These are phyloP conservation scores for Drosophila watanabei DNA, from an alignment of 1,140 invertebrate species.

Conservation along the genomic window DNA sequence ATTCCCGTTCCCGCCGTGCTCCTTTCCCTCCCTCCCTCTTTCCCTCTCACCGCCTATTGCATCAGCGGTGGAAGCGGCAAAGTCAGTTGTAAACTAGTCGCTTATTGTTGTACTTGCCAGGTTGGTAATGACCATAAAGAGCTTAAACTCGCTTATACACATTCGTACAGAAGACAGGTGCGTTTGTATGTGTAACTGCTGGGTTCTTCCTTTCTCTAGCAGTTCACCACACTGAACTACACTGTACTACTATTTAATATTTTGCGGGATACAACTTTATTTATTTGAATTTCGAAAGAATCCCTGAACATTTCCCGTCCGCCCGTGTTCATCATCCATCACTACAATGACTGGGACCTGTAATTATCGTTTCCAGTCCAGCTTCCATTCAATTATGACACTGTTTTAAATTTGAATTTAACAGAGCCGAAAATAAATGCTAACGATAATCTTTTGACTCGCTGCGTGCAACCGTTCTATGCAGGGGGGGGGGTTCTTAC, in stretches of 20 bases:
- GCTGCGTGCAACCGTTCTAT: slow-evolving; percentile 30
- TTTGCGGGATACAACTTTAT: background rate
- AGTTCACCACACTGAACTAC: slow-evolving; percentile 5
- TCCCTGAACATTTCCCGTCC: background rate
- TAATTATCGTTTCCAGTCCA: slow-evolving; percentile 36
- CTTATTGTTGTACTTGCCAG: slow-evolving; percentile 37
- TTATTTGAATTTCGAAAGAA: background rate
- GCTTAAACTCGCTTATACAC: slow-evolving; percentile 34
- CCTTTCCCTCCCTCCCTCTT: slow-evolving; percentile 8
- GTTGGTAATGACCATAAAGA: slow-evolving; percentile 66
- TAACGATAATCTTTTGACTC: slow-evolving; percentile 43
- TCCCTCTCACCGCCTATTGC: slow-evolving; percentile 60
- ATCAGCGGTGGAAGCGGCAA: slow-evolving; percentile 56
- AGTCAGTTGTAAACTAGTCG: slow-evolving; percentile 53
- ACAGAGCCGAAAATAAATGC: slow-evolving; percentile 43
- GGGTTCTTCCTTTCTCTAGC: slow-evolving; percentile 44
- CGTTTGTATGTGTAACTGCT: background rate
- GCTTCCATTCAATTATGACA: slow-evolving; percentile 27
- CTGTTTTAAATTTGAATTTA: slow-evolving; percentile 29
- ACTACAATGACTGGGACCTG: slow-evolving; percentile 10
- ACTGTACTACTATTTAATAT: background rate
- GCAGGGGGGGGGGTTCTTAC: slow-evolving; percentile 36
- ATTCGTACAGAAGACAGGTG: slow-evolving; percentile 13
- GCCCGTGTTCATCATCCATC: slow-evolving; percentile 4
- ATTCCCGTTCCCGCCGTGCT: slow-evolving; percentile 1